Conservation (phyloP, 2,888 invertebrate genomes). For the Diaprepes abbreviatus region DNA sequence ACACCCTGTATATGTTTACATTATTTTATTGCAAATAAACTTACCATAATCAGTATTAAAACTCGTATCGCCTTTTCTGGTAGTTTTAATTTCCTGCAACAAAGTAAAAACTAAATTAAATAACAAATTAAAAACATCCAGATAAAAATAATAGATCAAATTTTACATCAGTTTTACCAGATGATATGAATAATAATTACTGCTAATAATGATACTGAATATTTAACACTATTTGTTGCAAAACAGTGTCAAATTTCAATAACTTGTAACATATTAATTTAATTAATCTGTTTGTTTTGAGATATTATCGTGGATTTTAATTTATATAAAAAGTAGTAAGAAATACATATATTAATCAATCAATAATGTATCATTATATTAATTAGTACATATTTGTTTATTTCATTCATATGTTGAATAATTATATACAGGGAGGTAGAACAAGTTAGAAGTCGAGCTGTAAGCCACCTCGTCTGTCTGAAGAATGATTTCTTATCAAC, state of each 20-base stretch:
- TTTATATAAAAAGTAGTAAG: too few relatives aligned
- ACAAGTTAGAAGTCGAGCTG: too few relatives aligned
- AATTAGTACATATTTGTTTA: too few relatives aligned
- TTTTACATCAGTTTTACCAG: not conserved
- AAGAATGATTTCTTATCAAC: too few relatives aligned
- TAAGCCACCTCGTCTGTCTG: too few relatives aligned
- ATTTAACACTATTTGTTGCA: conserved; percentile 23
- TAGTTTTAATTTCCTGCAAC: conserved; percentile 58
- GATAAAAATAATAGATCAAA: not conserved
- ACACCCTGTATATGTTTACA: too few relatives aligned
- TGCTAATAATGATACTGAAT: conserved; percentile 1
- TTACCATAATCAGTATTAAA: conserved; percentile 57
- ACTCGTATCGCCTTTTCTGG: conserved; percentile 55
- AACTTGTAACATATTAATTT: conserved; percentile 6
- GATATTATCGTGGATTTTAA: too few relatives aligned
- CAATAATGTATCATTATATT: too few relatives aligned
- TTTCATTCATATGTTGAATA: too few relatives aligned
- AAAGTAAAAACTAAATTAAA: conserved; percentile 52
- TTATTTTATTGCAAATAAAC: too few relatives aligned
- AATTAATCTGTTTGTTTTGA: conserved; percentile 13
- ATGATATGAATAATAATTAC: not conserved
- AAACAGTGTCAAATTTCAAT: conserved; percentile 24
- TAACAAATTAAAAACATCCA: conserved; percentile 40
- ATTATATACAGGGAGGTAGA: too few relatives aligned
- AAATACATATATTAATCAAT: too few relatives aligned